Evolutionary conservation across 2,888 invertebrate species (phyloP).

Genomic region (Lepidocyrtoides sp.): DNA sequence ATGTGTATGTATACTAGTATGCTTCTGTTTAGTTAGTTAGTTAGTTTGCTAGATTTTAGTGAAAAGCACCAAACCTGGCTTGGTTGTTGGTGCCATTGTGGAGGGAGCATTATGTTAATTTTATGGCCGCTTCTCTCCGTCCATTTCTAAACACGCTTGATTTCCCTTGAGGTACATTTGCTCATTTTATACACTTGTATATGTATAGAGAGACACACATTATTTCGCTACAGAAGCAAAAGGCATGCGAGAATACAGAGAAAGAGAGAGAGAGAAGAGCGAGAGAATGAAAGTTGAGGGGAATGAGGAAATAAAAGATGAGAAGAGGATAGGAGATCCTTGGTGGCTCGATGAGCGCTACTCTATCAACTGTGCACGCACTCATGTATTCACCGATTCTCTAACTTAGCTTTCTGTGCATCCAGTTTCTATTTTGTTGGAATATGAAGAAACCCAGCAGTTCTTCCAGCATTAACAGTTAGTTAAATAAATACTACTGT

Average conservation of each 20-base stretch:
- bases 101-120: constrained; percentile 82
- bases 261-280: background rate
- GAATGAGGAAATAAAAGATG: constrained; percentile 49
- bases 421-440: background rate
- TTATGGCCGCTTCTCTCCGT: constrained; percentile 81
- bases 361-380: background rate
- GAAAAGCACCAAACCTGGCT: constrained; percentile 31
- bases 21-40: constrained; percentile 23
- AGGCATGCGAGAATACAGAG: background rate
- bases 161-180: constrained; percentile 83
- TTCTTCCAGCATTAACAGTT: constrained; percentile 20
- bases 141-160: constrained; percentile 83
- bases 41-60: constrained; percentile 60
- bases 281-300: constrained; percentile 10
- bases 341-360: background rate
- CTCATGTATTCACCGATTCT: background rate
- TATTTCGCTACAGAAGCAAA: background rate
- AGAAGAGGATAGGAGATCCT: constrained; percentile 18
- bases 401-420: background rate
- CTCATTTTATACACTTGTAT: constrained; percentile 80
- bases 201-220: constrained; percentile 40
- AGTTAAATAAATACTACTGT: constrained; percentile 25
- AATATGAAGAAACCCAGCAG: constrained; percentile 1
- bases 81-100: constrained; percentile 65
- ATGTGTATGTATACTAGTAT: background rate